Base-by-base conservation (phyloP, 2,113 vertebrate species). In the Platichthys stellatus region DNA sequence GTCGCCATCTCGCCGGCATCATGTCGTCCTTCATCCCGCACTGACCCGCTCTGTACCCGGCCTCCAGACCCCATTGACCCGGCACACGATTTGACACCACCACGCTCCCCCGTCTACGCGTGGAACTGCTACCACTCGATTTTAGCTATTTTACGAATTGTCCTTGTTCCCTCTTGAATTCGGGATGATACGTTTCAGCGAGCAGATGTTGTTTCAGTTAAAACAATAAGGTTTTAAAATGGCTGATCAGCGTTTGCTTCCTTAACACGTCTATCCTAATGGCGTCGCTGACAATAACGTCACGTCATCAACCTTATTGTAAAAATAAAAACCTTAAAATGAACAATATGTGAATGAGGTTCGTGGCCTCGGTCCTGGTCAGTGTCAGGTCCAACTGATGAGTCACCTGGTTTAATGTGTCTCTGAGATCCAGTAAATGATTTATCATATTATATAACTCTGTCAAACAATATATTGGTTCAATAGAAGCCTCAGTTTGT, bases 81-180 rank as follows among this genome's bases (percentile, higher is more conserved):
- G 62, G 20, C 0, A 0, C 0, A 3, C 0, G 2, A 79, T 72
- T 83, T 0, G 78, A 51, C 4, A 1, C n/a, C 0, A 0, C 2
- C 5, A 0, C 26, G 24, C 5, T 20, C 26, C 2, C 26, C 0
- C 2, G 6, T 14, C 3, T 1, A 12, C 9, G 4, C 10, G 7
- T 7, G 1, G 6, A 3, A 2, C 5, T 2, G 5, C 4, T 45
- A 28, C 35, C 40, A 2, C 7, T 17, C 1, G 0, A 3, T 1
- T 45, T 23, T 0, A 5, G 4, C 7, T 13, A 14, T 73, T 63
- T 54, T 28, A 0, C 0, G 0, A 28, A 20, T 38, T 2, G 15
- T 1, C 11, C 10, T 0, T 0, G 6, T 3, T 9, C 2, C 3
- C 0, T 21, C 17, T 60, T 63, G 0, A 57, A 45, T 59, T 82